These are phyloP conservation scores for Furcifer pardalis DNA, from an alignment of 2,797 vertebrate species.

Conservation along the genomic window DNA sequence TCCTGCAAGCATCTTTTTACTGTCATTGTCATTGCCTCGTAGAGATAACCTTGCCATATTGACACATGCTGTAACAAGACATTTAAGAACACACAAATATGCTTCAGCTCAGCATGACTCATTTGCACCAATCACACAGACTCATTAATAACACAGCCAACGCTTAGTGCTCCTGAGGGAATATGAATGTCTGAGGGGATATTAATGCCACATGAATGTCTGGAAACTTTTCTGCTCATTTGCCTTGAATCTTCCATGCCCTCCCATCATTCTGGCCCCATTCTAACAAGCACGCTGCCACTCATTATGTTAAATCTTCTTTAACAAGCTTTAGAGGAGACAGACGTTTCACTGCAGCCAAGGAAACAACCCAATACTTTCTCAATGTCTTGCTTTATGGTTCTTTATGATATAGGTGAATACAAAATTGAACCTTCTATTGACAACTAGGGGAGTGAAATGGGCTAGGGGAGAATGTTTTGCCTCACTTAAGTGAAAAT, in stretches of 20 bases:
- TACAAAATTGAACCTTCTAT: slow-evolving; percentile 38
- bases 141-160: slow-evolving; percentile 64
- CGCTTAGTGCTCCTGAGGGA: slow-evolving; percentile 26
- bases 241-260: slow-evolving; percentile 45
- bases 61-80: slow-evolving; percentile 58
- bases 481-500: slow-evolving; percentile 17
- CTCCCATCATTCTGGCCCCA: slow-evolving; percentile 28
- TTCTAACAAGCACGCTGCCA: slow-evolving; percentile 51
- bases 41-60: slow-evolving; percentile 57
- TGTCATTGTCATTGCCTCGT: slow-evolving; percentile 22
- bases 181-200: too few relatives aligned
- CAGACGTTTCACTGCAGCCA: slow-evolving; percentile 13
- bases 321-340: slow-evolving; percentile 49
- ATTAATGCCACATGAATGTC: slow-evolving; percentile 53
- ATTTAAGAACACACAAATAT: slow-evolving; percentile 65
- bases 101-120: slow-evolving; percentile 57
- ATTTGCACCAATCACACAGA: slow-evolving; percentile 46
- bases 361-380: slow-evolving; percentile 20
- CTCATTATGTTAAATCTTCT: slow-evolving; percentile 59
- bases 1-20: slow-evolving; percentile 30
- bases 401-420: slow-evolving; percentile 21
- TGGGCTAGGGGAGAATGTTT: neutral
- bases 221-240: slow-evolving; percentile 57
- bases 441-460: neutral
- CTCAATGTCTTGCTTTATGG: slow-evolving; percentile 32